Base-by-base conservation (phyloP, 2,888 invertebrate species). In the Brachycybe producta region DNA sequence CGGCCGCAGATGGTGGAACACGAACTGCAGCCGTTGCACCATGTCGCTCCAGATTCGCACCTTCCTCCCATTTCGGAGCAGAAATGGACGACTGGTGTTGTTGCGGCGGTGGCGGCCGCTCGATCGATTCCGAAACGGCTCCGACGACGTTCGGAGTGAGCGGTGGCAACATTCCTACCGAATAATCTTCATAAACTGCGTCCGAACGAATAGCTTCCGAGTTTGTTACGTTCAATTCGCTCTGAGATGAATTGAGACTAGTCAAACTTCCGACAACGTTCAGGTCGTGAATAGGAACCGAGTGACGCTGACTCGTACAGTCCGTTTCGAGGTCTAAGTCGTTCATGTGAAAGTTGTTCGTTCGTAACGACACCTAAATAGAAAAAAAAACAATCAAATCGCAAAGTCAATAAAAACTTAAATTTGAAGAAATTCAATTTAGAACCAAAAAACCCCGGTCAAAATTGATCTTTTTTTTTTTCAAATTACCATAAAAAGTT, bases 281-380 rank as follows among this genome's bases (percentile, higher is more conserved):
- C 38, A 53, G 27, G 5, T 44, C 36, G 13, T 51, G 43, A 27
- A 45, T 21, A 24, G 54, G 49, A 3, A 54, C 43, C 7, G 51
- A 36, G 15, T 50, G 43, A 28, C 50, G 43, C 8, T 28, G 38
- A n/a, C 15, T 7, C n/a, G 19, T n/a, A 3, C 28, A 21, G 0
- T 44, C 38, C 7, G 27, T 21, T 11, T 52, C 52, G 7, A 23
- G 42, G 24, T 48, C 54, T n/a, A 54, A 30, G 15, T 54, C 48
- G 30, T 54, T 54, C 49, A 54, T 49, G 19, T 52, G 49, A 30
- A 53, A 53, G 36, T 52, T 48, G 34, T 52, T 47, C 7, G 53
- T 34, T 21, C 49, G 51, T 15, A 53, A 19, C 2, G 53, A 34
- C 13, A 53, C 51, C 48, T 48, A 32, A 32, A n/a, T 32, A 32